Conservation (phyloP, 2,888 invertebrate species). For the Parnassius glacialis region DNA sequence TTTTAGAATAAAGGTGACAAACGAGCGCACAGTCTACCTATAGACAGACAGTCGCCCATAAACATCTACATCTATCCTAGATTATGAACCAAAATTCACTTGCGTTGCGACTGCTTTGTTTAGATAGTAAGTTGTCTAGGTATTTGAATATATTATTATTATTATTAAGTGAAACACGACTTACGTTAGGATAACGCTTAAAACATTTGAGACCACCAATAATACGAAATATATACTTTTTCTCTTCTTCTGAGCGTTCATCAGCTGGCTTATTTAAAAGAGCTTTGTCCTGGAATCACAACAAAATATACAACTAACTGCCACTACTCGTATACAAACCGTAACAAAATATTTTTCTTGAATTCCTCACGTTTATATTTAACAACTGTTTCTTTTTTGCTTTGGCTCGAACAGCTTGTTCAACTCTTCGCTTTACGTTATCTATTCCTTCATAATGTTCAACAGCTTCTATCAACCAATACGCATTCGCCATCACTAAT, state of each 20-base stretch:
- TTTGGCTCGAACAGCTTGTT: slow-evolving; percentile 73
- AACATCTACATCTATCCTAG: too few relatives aligned
- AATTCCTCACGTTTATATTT: slow-evolving; percentile 61
- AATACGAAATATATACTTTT: slow-evolving; percentile 78
- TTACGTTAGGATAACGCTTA: slow-evolving; percentile 80
- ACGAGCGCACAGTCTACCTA: too few relatives aligned
- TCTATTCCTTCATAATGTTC: slow-evolving; percentile 73
- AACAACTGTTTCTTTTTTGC: slow-evolving; percentile 74
- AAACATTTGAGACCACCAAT: slow-evolving; percentile 84
- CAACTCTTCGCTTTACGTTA: slow-evolving; percentile 79
- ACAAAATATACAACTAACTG: slow-evolving; percentile 8
- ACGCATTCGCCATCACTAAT: slow-evolving; percentile 77
- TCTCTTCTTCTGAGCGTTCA: slow-evolving; percentile 81
- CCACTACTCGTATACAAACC: too few relatives aligned
- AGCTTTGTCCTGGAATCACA: slow-evolving; percentile 77
- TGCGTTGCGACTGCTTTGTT: too few relatives aligned
- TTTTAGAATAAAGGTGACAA: too few relatives aligned
- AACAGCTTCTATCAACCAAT: slow-evolving; percentile 78
- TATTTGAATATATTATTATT: too few relatives aligned
- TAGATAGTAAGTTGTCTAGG: too few relatives aligned
- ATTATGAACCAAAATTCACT: too few relatives aligned
- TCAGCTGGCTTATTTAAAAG: slow-evolving; percentile 78
- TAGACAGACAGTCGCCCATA: too few relatives aligned
- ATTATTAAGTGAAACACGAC: slow-evolving; percentile 23
- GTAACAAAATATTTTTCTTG: background rate